phyloP scores from a whole-genome alignment of 1,140 invertebrate genomes.

The Drosophila sp. region DNA sequence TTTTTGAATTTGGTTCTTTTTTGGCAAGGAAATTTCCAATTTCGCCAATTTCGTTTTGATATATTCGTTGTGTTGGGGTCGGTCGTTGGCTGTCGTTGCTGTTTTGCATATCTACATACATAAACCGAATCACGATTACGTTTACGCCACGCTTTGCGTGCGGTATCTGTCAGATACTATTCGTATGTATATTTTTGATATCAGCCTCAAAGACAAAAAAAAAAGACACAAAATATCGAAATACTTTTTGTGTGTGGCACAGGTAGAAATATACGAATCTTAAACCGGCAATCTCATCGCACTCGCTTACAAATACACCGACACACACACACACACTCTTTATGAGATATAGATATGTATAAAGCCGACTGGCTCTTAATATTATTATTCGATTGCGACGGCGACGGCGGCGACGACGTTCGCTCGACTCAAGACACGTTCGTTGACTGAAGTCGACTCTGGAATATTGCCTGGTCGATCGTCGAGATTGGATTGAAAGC shows the following conservation, averaged over 20 bases:
- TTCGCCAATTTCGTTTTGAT: constrained; percentile 55
- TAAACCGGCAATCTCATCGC: constrained; percentile 71
- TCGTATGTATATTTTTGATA: constrained; percentile 54
- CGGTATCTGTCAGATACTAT: constrained; percentile 69
- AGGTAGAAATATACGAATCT: constrained; percentile 73
- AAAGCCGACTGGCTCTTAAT: constrained; percentile 15
- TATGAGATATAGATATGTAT: constrained; percentile 9
- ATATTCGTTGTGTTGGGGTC: constrained; percentile 47
- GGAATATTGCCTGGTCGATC: constrained; percentile 41
- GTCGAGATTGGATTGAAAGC: constrained; percentile 63
- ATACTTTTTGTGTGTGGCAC: constrained; percentile 51
- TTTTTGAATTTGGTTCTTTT: constrained; percentile 22
- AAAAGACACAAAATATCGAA: constrained; percentile 43
- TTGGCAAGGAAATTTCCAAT: constrained; percentile 57
- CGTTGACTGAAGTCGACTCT: constrained; percentile 70
- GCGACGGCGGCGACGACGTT: constrained; percentile 39
- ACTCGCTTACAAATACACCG: constrained; percentile 25
- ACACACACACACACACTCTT: constrained; percentile 17
- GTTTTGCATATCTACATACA: constrained; percentile 54
- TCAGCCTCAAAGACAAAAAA: constrained; percentile 49
- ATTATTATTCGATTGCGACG: constrained; percentile 26
- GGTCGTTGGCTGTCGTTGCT: constrained; percentile 56
- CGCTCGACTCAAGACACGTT: constrained; percentile 70
- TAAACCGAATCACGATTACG: constrained; percentile 23
- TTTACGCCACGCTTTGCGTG: constrained; percentile 46